Evolutionary conservation across 2,888 invertebrate species (phyloP).

Genomic region (Liopterus haemorrhoidalis): DNA sequence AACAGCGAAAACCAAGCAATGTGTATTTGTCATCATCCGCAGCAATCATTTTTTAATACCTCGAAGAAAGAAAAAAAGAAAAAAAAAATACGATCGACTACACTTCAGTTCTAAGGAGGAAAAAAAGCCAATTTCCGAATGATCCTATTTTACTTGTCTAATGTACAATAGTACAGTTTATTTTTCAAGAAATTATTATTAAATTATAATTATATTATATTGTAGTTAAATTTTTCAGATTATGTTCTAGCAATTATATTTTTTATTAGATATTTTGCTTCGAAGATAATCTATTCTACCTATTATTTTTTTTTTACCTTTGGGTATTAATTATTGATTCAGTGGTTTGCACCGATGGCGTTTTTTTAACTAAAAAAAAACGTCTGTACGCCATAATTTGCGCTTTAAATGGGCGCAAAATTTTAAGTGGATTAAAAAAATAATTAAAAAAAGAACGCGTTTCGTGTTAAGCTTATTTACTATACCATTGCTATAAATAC

Average conservation of each 20-base stretch:
- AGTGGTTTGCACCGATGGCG: constrained; percentile 28
- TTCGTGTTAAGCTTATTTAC: constrained; percentile 56
- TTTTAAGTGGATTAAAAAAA: constrained; percentile 31
- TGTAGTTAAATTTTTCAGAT: too few species aligned
- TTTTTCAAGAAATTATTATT: constrained; percentile 18
- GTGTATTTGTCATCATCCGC: constrained; percentile 21
- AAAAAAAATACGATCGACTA: too few species aligned
- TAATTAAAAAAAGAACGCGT: constrained; percentile 33
- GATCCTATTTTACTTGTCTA: too few species aligned
- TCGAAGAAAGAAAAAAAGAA: too few species aligned
- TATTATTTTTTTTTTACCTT: constrained; percentile 22
- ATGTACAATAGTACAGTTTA: constrained; percentile 17
- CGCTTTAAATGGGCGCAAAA: constrained; percentile 17
- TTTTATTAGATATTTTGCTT: too few species aligned
- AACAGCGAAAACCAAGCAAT: constrained; percentile 24
- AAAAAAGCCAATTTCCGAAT: too few species aligned
- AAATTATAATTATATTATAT: constrained; percentile 21
- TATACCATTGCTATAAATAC: constrained; percentile 43
- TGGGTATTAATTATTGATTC: constrained; percentile 18
- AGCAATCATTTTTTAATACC: constrained; percentile 15
- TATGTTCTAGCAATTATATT: constrained; percentile 27
- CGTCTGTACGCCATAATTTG: constrained; percentile 18
- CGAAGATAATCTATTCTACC: too few species aligned
- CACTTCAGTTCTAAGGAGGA: too few species aligned
- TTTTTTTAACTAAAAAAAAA: constrained; percentile 19